Evolutionary conservation across 1,140 invertebrate species (phyloP), one percentile per base, ranked within the genome.

Genomic region (Drosophila dunni): DNA sequence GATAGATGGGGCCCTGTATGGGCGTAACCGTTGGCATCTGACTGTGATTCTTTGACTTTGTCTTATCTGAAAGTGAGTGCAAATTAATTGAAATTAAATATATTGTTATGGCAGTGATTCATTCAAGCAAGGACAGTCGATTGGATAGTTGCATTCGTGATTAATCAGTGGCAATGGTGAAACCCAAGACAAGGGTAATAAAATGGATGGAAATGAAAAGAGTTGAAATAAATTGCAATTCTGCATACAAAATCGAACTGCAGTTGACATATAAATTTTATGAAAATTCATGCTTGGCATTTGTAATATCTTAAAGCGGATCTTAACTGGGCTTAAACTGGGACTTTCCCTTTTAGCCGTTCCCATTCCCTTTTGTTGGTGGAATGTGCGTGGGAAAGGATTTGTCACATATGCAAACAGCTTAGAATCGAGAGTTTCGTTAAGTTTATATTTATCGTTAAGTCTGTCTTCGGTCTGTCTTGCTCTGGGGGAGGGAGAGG

Each of bases 1-100:
- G 78, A 75, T 94, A 95, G 91, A 97, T 96, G 3, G 96, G 96
- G 15, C 96, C 96, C 91, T 96, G 96, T 58, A 97, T 96, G 9
- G 96, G 96, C 20, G 96, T 97, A 29, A 96, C 96, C 0, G 93
- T 93, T 20, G 93, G 93, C 72, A 91, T 90, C 53, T 63, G 73
- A 69, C 66, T 79, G 73, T 66, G 62, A 75, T 82, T 65, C 79
- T 20, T 60, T 33, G 64, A 40, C 44, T 29, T 54, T 34, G 64
- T 34, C 44, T 69, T 81, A 40, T 69, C 71, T 62, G 62, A 13
- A 38, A 29, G 6, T 29, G 6, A 29, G 24, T 29, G 6, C 24
- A 29, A 6, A 29, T 29, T 58, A 40, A 40, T 56, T 13, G 9
- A 40, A 56, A 40, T 56, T 20, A 15, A 20, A 54, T 17, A 36